Evolutionary conservation across 1,140 invertebrate genomes (phyloP).

Genomic region (Drosophila setifemur): DNA sequence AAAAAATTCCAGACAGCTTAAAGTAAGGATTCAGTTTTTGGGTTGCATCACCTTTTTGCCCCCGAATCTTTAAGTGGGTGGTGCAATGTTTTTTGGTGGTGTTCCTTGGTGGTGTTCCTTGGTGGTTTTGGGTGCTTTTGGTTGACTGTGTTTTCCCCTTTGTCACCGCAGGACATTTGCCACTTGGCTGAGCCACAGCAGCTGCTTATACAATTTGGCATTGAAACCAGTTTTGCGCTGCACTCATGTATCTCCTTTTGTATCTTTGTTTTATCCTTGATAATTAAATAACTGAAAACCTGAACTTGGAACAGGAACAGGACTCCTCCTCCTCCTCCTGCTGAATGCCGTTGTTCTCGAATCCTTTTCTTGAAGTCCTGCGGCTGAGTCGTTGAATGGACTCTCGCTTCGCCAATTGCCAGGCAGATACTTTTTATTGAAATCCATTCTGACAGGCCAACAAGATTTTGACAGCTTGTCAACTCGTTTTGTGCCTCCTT

Average conservation of each 20-base stretch:
- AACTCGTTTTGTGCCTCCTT: constrained; percentile 14
- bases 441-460: constrained; percentile 45
- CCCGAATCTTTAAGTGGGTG: constrained; percentile 12
- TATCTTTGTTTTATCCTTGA: constrained; percentile 4
- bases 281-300: constrained; percentile 44
- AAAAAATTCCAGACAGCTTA: too few species aligned
- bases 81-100: neutral
- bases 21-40: too few species aligned
- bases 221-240: constrained; percentile 33
- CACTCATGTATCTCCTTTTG: constrained; percentile 2
- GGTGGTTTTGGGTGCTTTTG: neutral
- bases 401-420: constrained; percentile 6
- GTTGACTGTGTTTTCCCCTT: constrained; percentile 16
- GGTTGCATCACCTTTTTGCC: constrained; percentile 49
- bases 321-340: too few species aligned
- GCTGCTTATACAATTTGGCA: constrained; percentile 65
- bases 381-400: neutral
- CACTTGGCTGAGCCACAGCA: constrained; percentile 47
- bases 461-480: constrained; percentile 64
- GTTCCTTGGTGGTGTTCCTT: neutral
- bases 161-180: constrained; percentile 62
- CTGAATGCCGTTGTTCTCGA: too few species aligned
- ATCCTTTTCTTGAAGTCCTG: too few species aligned
- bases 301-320: neutral
- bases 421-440: constrained; percentile 14